These are phyloP conservation scores for Pseudomyrmex concolor DNA, from an alignment of 1,140 invertebrate genomes.

Conservation along the genomic window DNA sequence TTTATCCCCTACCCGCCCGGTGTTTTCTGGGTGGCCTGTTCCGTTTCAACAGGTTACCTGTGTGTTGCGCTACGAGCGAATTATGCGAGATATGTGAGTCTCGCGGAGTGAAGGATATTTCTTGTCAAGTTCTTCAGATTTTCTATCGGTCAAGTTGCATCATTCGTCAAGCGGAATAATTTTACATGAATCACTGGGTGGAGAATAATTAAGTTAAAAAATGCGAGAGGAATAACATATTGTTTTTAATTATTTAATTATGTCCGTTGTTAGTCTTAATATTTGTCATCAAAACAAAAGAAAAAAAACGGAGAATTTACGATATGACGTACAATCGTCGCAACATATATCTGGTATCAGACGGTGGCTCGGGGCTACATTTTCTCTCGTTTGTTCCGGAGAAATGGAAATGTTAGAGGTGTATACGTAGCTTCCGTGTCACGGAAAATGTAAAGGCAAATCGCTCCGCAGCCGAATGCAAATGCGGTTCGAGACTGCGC, in stretches of 20 bases:
- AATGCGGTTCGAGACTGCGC: slow-evolving; percentile 52
- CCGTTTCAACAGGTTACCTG: slow-evolving; percentile 50
- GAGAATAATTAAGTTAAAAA: too few relatives aligned
- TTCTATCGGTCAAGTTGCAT: not conserved
- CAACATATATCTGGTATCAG: not conserved
- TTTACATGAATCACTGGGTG: not conserved
- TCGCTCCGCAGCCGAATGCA: slow-evolving; percentile 47
- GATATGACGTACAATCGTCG: not conserved
- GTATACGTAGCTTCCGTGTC: not conserved
- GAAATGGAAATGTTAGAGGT: slow-evolving; percentile 24
- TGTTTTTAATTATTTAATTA: too few relatives aligned
- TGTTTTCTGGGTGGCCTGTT: slow-evolving; percentile 64
- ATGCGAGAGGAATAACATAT: too few relatives aligned
- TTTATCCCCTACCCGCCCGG: slow-evolving; percentile 54
- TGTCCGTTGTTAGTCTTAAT: not conserved
- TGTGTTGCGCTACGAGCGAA: not conserved
- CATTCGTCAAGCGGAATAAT: not conserved
- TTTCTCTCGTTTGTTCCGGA: not conserved
- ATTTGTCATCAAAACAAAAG: too few relatives aligned
- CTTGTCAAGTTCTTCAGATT: not conserved
- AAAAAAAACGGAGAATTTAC: not conserved
- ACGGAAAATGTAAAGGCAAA: slow-evolving; percentile 38
- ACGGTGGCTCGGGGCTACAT: slow-evolving; percentile 1
- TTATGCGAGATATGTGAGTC: slow-evolving; percentile 32
- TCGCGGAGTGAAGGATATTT: slow-evolving; percentile 48